A percentile compares a stretch with the other conserved stretches of the same genome.
phyloP scores from a whole-genome alignment of 1,140 invertebrate species.

The Ostrea edulis region DNA sequence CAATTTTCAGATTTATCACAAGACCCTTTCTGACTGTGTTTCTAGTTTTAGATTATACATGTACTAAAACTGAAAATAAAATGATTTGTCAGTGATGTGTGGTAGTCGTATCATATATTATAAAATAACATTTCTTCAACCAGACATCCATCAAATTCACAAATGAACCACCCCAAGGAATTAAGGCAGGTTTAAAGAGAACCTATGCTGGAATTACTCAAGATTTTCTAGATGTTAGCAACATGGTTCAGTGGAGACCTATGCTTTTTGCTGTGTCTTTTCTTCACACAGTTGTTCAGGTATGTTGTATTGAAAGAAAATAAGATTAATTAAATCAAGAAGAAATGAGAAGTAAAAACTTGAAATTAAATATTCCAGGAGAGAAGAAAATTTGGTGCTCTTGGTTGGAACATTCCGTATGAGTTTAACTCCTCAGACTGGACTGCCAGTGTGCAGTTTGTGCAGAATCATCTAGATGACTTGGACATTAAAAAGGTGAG shows the following conservation, averaged over 20 bases:
- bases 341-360: neutral
- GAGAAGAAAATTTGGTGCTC: constrained; percentile 78
- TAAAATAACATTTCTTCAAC: neutral
- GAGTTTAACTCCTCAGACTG: constrained; percentile 99
- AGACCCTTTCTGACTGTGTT: too few species aligned
- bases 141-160: constrained; percentile 79
- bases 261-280: constrained; percentile 95
- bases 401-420: constrained; percentile 83
- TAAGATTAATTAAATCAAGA: neutral
- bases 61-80: too few species aligned
- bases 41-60: too few species aligned
- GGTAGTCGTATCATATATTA: too few species aligned
- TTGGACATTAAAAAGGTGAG: constrained; percentile 93
- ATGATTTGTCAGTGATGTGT: too few species aligned
- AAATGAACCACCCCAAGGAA: constrained; percentile 79
- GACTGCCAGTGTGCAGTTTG: constrained; percentile 95
- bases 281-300: constrained; percentile 83
- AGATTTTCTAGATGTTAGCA: constrained; percentile 74
- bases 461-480: constrained; percentile 97
- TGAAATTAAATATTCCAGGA: constrained; percentile 66
- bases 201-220: constrained; percentile 76
- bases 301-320: constrained; percentile 45
- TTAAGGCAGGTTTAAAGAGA: constrained; percentile 78
- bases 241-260: constrained; percentile 89
- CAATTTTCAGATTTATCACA: too few species aligned